Percentiles rank a stretch among this genome's conserved stretches.
Conservation (phyloP, 2,888 invertebrate species). For the Lasioglossum lativentre region DNA sequence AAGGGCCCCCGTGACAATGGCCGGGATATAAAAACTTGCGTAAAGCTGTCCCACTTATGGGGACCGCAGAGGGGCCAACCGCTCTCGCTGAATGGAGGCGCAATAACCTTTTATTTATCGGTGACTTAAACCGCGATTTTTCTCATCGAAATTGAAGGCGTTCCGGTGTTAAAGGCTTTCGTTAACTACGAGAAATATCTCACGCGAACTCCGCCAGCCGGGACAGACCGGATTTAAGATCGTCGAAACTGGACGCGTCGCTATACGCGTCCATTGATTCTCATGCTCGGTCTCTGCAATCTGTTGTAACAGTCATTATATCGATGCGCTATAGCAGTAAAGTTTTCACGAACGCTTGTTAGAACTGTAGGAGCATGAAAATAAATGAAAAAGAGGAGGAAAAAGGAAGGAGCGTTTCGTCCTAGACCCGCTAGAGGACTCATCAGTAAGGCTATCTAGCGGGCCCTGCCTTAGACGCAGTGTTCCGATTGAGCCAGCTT, state of each 20-base stretch:
- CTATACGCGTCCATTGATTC: neutral
- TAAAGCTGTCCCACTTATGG: slow-evolving; percentile 76
- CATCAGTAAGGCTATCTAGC: no score
- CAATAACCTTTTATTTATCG: slow-evolving; percentile 78
- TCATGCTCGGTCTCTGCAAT: no score
- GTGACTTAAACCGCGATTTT: slow-evolving; percentile 70
- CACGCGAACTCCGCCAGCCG: neutral
- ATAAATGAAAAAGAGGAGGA: no score
- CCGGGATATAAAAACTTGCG: slow-evolving; percentile 77
- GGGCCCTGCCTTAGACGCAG: no score
- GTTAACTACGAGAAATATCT: slow-evolving; percentile 21
- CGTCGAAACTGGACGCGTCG: neutral
- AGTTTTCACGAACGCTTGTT: no score
- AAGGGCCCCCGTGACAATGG: slow-evolving; percentile 73
- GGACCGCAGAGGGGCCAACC: slow-evolving; percentile 47
- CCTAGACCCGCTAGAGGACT: no score
- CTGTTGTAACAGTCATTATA: no score
- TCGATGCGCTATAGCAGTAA: no score
- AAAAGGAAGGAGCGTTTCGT: no score
- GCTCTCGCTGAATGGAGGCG: slow-evolving; percentile 60
- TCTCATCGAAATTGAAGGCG: slow-evolving; percentile 62
- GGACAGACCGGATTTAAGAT: neutral
- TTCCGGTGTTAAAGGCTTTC: slow-evolving; percentile 48
- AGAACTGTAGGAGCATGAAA: no score
- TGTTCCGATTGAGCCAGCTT: no score